Conservation (phyloP, 1,140 invertebrate species). For the Saccostrea glomerata region DNA sequence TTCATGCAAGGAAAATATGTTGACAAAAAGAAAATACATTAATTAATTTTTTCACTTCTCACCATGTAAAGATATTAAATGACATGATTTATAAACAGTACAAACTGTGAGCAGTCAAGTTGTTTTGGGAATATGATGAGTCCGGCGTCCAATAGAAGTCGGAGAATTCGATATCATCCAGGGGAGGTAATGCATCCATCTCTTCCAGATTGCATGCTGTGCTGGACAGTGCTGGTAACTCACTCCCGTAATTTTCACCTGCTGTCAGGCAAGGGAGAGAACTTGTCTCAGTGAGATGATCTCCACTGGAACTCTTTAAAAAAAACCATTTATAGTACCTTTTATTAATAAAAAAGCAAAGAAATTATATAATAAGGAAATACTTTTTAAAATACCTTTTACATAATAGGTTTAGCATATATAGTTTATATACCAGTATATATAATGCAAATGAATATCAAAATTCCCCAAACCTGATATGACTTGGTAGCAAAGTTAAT, state of each 20-base stretch:
- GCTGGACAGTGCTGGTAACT: neutral
- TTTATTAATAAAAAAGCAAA: neutral
- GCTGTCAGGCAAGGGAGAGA: neutral
- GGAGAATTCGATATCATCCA: neutral
- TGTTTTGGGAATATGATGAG: neutral
- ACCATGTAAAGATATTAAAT: too few relatives aligned
- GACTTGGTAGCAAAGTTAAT: neutral
- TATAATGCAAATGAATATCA: too few relatives aligned
- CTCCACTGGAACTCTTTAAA: neutral
- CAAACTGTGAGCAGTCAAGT: too few relatives aligned
- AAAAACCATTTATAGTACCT: neutral
- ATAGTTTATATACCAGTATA: too few relatives aligned
- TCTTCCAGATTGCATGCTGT: neutral
- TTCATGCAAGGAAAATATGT: too few relatives aligned
- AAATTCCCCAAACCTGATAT: neutral
- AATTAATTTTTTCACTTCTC: too few relatives aligned
- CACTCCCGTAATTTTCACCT: neutral
- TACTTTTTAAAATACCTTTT: neutral
- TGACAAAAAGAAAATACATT: too few relatives aligned
- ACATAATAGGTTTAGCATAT: too few relatives aligned
- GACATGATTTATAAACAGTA: too few relatives aligned
- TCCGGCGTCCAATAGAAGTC: neutral
- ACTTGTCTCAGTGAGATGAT: neutral
- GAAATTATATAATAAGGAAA: neutral
- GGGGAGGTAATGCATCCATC: conserved; percentile 17